Base-by-base conservation (phyloP, 2,888 invertebrate genomes). In the Aspidiotus rigidus region DNA sequence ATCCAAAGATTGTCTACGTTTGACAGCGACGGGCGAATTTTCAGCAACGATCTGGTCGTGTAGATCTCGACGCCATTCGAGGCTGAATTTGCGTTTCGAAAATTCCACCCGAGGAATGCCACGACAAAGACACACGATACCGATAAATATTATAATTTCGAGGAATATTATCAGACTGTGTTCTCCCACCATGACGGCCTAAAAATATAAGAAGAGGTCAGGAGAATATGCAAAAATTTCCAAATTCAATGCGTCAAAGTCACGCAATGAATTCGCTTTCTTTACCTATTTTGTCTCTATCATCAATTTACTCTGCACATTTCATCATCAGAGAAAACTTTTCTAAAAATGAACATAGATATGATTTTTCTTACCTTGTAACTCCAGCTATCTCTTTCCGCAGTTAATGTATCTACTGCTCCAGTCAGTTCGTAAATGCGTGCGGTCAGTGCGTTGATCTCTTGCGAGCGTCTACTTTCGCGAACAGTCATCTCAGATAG, bases 401-500 rank as follows among this genome's bases (percentile, higher is more conserved):
- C 80, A 73, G 85, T 78, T 13, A 88, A 77, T 3, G 79, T 77
- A 60, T 83, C 84, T 63, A 90, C 79, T 0, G 84, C 82, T 11
- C 80, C 77, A 0, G 86, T 82, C 56, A 69, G 61, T 40, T 55
- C 69, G 0, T 82, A 79, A 42, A 91, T 79, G 75, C 88, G 86
- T 64, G 85, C 84, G 70, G 85, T 83, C 17, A 88, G 78, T 72
- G 81, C 79, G 69, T 84, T 78, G 10, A 49, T 6, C 74, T 93
- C 92, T 72, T 93, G 90, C 64, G 87, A 82, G 75, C 89, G 88
- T 74, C 86, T 85, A 72, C 84, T 84, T 77, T 93, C 93, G n/a
- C 89, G 80, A 73, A 88, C 88, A 70, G 72, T 83, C 0, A 90
- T 89, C 75, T 89, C 89, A 74, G 90, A 88, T 74, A 93, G 83